phyloP scores from a whole-genome alignment of 1,140 invertebrate species.

The Myzus persicae region DNA sequence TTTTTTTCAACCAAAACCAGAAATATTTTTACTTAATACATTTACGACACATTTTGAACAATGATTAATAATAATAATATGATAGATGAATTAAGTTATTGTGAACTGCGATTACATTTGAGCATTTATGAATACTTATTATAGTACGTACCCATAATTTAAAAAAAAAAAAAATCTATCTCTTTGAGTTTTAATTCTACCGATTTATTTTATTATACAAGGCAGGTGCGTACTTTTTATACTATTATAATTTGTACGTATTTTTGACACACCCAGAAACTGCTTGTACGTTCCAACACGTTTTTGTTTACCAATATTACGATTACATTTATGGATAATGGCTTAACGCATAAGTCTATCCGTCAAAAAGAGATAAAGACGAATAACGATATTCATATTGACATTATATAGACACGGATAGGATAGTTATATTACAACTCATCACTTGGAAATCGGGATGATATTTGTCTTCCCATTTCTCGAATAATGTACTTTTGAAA shows the following conservation, averaged over 20 bases:
- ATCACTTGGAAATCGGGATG: neutral
- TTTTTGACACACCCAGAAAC: conserved; percentile 36
- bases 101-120: neutral
- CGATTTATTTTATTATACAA: conserved; percentile 41
- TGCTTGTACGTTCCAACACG: conserved; percentile 30
- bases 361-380: neutral
- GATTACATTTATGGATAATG: conserved; percentile 29
- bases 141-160: neutral
- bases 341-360: conserved; percentile 18
- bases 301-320: conserved; percentile 47
- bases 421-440: neutral
- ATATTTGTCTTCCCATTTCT: neutral
- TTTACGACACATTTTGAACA: neutral
- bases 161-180: neutral
- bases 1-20: neutral
- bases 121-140: neutral
- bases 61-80: neutral
- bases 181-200: conserved; percentile 6
- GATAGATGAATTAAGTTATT: neutral
- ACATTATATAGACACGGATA: neutral
- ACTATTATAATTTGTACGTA: conserved; percentile 26
- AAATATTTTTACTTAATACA: neutral
- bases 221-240: conserved; percentile 26
- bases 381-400: neutral
- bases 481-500: neutral